phyloP scores from a whole-genome alignment of 2,113 vertebrate species.

The Perca flavescens region DNA sequence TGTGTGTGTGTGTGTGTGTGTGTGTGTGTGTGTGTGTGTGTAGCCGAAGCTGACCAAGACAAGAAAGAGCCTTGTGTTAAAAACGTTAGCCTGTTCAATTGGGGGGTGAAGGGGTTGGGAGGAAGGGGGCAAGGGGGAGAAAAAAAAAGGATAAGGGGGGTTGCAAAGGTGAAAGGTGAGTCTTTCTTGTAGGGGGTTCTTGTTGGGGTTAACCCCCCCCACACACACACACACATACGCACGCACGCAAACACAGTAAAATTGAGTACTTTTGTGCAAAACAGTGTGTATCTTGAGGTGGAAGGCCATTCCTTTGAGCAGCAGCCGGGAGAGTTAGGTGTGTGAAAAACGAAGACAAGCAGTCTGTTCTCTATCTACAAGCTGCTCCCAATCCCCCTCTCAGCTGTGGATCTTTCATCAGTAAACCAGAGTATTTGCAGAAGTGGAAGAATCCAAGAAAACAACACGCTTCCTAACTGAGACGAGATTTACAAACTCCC shows the following conservation, averaged over 20 bases:
- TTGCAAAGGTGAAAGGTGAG: constrained; percentile 78
- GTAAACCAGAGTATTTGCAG: constrained; percentile 37
- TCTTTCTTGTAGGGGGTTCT: constrained; percentile 81
- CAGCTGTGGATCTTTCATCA: constrained; percentile 45
- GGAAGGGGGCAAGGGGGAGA: constrained; percentile 47
- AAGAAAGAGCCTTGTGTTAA: constrained; percentile 89
- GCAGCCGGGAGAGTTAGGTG: constrained; percentile 28
- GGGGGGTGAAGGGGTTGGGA: constrained; percentile 36
- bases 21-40: constrained; percentile 31
- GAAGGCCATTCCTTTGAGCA: constrained; percentile 40
- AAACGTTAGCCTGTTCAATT: constrained; percentile 86
- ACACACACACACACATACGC: constrained; percentile 42
- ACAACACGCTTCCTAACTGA: constrained; percentile 33
- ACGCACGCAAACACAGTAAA: constrained; percentile 64
- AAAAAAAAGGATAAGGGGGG: constrained; percentile 42
- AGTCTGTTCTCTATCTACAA: constrained; percentile 34
- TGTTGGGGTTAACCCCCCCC: constrained; percentile 53
- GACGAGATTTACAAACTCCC: constrained; percentile 22
- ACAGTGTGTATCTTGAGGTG: constrained; percentile 4
- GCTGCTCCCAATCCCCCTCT: constrained; percentile 40
- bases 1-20: constrained; percentile 40
- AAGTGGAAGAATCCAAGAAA: constrained; percentile 26
- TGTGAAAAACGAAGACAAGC: constrained; percentile 30
- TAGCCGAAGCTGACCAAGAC: constrained; percentile 86
- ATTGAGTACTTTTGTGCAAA: constrained; percentile 36